Evolutionary conservation across 2,888 invertebrate genomes (phyloP).

Genomic region (Drosophila macrospina): DNA sequence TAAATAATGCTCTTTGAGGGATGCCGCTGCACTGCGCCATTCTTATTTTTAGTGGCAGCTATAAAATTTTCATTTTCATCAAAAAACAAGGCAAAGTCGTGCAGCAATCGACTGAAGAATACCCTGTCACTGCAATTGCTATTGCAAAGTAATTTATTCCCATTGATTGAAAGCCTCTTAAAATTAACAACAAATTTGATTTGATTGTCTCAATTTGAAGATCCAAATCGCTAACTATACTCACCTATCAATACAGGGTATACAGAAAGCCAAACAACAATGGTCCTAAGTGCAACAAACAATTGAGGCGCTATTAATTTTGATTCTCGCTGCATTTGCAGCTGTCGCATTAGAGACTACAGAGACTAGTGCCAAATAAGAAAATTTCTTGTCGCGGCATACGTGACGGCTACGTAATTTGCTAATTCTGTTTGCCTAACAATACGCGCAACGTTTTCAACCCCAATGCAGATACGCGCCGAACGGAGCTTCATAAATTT

Average conservation of each 20-base stretch:
- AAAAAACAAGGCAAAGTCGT: background rate
- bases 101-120: background rate
- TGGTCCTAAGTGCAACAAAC: conserved; percentile 39
- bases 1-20: conserved; percentile 2
- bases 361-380: conserved; percentile 45
- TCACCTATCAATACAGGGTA: conserved; percentile 1
- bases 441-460: conserved; percentile 32
- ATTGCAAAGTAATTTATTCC: too few relatives aligned
- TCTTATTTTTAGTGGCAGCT: conserved; percentile 66
- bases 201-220: too few relatives aligned
- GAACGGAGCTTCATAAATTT: conserved; percentile 57
- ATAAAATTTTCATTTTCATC: conserved; percentile 50
- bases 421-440: conserved; percentile 44
- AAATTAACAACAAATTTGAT: too few relatives aligned
- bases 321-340: conserved; percentile 48
- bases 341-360: conserved; percentile 60
- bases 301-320: conserved; percentile 60
- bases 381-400: conserved; percentile 35
- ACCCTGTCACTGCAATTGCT: too few relatives aligned
- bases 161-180: too few relatives aligned
- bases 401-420: conserved; percentile 67
- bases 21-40: conserved; percentile 42
- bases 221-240: background rate
- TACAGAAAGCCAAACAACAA: conserved; percentile 12
- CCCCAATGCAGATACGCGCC: conserved; percentile 34